Evolutionary conservation across 2,888 invertebrate genomes (phyloP).

Genomic region (Dolomedes plantarius): DNA sequence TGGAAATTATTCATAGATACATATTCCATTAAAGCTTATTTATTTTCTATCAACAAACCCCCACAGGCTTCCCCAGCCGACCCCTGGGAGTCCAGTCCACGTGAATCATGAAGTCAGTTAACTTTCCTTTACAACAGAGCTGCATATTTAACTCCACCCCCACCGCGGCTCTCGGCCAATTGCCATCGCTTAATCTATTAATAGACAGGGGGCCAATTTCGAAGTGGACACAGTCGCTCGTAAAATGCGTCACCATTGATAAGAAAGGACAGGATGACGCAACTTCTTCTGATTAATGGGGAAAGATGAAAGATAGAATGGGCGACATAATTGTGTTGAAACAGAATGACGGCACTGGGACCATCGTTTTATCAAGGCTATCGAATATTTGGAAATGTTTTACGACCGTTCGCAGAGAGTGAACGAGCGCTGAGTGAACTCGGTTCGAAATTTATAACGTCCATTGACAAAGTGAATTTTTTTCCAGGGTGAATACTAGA

Average conservation of each 20-base stretch:
- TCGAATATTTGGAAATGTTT: not conserved
- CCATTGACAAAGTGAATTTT: too few species aligned
- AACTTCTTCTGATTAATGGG: not conserved
- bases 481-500: too few species aligned
- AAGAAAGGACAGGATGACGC: slow-evolving; percentile 9
- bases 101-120: slow-evolving; percentile 12
- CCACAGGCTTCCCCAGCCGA: not conserved
- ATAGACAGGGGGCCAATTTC: slow-evolving; percentile 7
- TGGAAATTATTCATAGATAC: not conserved
- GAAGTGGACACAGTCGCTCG: slow-evolving; percentile 8
- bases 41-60: not conserved
- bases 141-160: not conserved
- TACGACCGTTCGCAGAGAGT: not conserved
- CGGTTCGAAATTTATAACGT: too few species aligned
- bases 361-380: not conserved
- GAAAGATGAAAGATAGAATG: not conserved
- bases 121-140: not conserved
- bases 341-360: not conserved
- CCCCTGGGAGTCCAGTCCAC: not conserved
- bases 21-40: not conserved
- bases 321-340: not conserved
- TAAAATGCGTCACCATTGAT: slow-evolving; percentile 12
- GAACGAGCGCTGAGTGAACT: too few species aligned
- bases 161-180: not conserved
- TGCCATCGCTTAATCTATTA: not conserved